These are phyloP conservation scores for Coenonympha arcania DNA, from an alignment of 2,888 invertebrate genomes.

Conservation along the genomic window DNA sequence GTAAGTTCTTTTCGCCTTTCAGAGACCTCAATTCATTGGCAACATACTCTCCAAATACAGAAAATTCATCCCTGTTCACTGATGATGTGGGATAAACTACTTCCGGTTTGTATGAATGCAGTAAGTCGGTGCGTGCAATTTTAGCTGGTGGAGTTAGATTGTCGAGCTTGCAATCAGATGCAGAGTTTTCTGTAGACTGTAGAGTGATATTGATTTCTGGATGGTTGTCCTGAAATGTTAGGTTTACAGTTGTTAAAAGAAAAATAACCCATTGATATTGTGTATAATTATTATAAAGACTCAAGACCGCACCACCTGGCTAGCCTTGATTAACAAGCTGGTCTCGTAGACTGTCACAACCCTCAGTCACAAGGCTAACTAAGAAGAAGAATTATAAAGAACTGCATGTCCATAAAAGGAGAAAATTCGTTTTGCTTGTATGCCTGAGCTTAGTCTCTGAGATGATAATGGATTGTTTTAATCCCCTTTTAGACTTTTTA, in stretches of 20 bases:
- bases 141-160: conserved; percentile 49
- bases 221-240: conserved; percentile 48
- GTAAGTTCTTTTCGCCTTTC: conserved; percentile 70
- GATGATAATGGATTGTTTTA: too few relatives aligned
- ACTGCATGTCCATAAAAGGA: too few relatives aligned
- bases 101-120: conserved; percentile 43
- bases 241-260: neutral
- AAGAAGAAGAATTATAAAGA: too few relatives aligned
- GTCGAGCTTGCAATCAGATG: conserved; percentile 44
- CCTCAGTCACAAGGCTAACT: too few relatives aligned
- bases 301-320: too few relatives aligned
- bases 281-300: too few relatives aligned
- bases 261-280: neutral
- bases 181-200: conserved; percentile 36
- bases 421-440: too few relatives aligned
- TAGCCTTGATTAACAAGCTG: too few relatives aligned
- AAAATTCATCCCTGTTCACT: conserved; percentile 66
- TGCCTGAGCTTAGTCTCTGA: too few relatives aligned
- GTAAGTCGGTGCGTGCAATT: conserved; percentile 41
- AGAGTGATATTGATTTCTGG: conserved; percentile 37
- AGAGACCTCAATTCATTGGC: conserved; percentile 75
- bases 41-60: conserved; percentile 75
- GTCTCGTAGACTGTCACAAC: too few relatives aligned
- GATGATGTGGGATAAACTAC: conserved; percentile 33
- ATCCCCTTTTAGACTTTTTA: too few relatives aligned